Evolutionary conservation across 2,113 vertebrate genomes (phyloP), one percentile per base, ranked within the genome.

Genomic region (Anolis sagrei): DNA sequence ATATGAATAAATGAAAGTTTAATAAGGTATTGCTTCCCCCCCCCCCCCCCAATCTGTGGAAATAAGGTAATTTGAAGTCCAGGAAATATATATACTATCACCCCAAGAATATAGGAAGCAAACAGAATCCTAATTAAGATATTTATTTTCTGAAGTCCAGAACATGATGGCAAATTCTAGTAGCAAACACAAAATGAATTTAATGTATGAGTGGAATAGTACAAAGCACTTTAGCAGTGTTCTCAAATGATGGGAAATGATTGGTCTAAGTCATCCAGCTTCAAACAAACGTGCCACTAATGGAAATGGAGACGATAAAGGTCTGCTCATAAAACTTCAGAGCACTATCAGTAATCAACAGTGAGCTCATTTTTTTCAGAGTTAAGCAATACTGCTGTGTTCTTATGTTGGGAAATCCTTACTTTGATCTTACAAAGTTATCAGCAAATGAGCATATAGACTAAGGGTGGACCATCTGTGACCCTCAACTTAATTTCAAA

Each of bases 291-390:
- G 39, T 79, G 49, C 36, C 66, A 79, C 83, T 73, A 79, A 85
- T 79, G 84, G 66, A 61, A 85, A 79, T 61, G 29, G 79, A 72
- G 51, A 62, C 62, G 23, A 85, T 79, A 62, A 77, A 79, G 44
- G 25, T 69, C 74, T 84, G 73, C 73, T 76, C 61, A 84, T 84
- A 66, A 76, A 84, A 76, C 74, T 49, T 49, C 82, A 76, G 68
- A 44, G 51, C 79, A 66, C 51, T 72, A 39, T 72, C 49, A 44
- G 51, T 72, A 79, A 85, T 79, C 76, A 79, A 54, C 49, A 48
- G 78, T 54, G 76, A 72, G 39, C 3, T 29, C 68, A 58, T 10
- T 29, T 66, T n/a, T 85, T 72, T 48, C 66, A 34, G 27, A 44
- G 32, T 44, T 27, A 19, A 39, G 25, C 58, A 36, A 68, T 14